Conservation (phyloP, 2,797 vertebrate species). For the Apogon hyalosoma region DNA sequence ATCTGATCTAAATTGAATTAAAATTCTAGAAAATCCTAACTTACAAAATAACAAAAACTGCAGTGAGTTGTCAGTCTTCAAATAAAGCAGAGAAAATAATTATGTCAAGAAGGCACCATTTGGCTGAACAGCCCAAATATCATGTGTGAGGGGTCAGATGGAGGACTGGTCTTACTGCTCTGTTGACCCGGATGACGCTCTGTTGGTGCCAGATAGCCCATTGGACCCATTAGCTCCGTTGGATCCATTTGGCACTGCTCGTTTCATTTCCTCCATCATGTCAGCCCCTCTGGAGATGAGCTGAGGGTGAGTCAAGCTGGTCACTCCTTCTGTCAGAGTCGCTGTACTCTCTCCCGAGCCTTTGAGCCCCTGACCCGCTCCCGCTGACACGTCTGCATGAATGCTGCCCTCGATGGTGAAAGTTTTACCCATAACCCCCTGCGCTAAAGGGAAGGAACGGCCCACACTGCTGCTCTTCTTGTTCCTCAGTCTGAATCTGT, state of each 20-base stretch:
- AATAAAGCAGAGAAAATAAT: no score
- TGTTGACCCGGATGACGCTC: slow-evolving; percentile 53
- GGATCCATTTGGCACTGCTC: slow-evolving; percentile 84
- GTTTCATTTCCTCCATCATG: slow-evolving; percentile 87
- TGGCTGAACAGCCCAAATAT: not conserved
- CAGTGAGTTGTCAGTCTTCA: no score
- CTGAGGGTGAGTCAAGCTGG: slow-evolving; percentile 84
- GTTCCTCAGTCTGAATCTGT: slow-evolving; percentile 93
- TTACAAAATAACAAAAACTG: no score
- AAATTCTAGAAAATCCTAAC: no score
- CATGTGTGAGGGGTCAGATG: not conserved
- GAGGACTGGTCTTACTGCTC: slow-evolving; percentile 75
- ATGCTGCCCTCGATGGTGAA: slow-evolving; percentile 82
- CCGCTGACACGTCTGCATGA: slow-evolving; percentile 70
- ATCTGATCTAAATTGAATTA: no score
- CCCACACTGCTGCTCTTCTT: slow-evolving; percentile 91
- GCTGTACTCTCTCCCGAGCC: slow-evolving; percentile 77
- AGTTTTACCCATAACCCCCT: slow-evolving; percentile 85
- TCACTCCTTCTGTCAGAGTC: slow-evolving; percentile 75
- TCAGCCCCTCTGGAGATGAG: slow-evolving; percentile 90
- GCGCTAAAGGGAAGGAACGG: slow-evolving; percentile 86
- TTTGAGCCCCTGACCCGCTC: slow-evolving; percentile 79
- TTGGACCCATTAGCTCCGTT: slow-evolving; percentile 82
- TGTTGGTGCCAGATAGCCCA: slow-evolving; percentile 73
- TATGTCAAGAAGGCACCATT: no score